Base-by-base conservation (phyloP, 2,888 invertebrate genomes). In the Pollenia angustigena region DNA sequence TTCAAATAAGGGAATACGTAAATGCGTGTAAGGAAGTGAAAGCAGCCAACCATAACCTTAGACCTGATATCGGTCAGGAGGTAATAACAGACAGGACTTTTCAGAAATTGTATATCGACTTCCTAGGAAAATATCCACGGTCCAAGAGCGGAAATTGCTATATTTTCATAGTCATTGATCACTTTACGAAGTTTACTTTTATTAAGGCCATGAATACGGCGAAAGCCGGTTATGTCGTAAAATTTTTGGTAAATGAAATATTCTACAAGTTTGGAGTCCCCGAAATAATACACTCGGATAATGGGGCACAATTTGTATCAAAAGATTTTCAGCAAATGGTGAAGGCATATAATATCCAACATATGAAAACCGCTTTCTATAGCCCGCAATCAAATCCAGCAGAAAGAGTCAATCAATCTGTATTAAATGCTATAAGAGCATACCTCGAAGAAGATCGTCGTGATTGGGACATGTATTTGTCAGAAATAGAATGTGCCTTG, bases 351-450 rank as follows among this genome's bases (percentile, higher is more conserved):
- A 40, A 40, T 6, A 60, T 60, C 9, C 60, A 60, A 40, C 60
- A 60, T 60, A 40, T 60, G 8, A 60, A 14, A 40, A 60, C 60
- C 7, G 64, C 42, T 9, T 44, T 64, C 6, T 42, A 64, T 44
- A 32, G 32, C 32, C 32, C 32, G 0, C 32, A 32, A 6, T 32
- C 32, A 32, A 32, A 32, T 6, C 6, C 32, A 4, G 32, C 32
- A 6, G 32, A 32, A 6, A 32, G 32, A 6, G 32, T 32, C 0
- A 32, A 32, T 32, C 32, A 32, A 6, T 32, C 90, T 0, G 66
- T 91, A 1, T 89, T 90, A 7, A 90, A 90, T 2, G 90, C 89
- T 66, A 89, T 92, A 8, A 46, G 87, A 32, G 32, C 76, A 0
- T 78, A 87, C 18, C 7, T 87, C 0, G 62, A 83, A 9, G 16